Percentiles rank a stretch among this genome's conserved stretches.
Evolutionary conservation across 2,797 vertebrate species (phyloP).

Genomic region (Poeciliopsis gracilis): DNA sequence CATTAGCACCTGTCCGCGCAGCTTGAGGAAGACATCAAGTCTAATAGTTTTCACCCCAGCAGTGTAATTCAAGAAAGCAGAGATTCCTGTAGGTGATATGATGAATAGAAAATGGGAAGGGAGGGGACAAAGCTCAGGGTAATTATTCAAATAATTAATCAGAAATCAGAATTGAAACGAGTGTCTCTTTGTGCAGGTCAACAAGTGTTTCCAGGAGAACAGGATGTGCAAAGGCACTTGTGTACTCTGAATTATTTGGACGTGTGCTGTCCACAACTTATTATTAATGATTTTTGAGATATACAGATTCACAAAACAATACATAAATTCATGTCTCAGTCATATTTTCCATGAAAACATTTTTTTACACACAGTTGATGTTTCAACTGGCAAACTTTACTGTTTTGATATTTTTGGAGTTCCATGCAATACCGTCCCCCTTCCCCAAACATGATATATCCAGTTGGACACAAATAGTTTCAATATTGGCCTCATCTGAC

Average conservation of each 20-base stretch:
- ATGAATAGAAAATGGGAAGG: slow-evolving; percentile 42
- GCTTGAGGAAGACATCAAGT: slow-evolving; percentile 75
- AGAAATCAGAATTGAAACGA: slow-evolving; percentile 57
- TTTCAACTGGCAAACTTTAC: background rate
- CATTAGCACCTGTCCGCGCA: slow-evolving; percentile 73
- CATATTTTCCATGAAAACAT: background rate
- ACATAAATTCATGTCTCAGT: background rate
- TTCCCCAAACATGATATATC: background rate
- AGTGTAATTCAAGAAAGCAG: slow-evolving; percentile 45
- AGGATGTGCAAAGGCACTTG: slow-evolving; percentile 34
- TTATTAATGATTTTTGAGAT: background rate
- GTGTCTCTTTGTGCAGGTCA: slow-evolving; percentile 8
- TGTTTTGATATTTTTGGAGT: background rate
- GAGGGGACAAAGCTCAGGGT: slow-evolving; percentile 29
- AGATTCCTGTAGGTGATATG: slow-evolving; percentile 46
- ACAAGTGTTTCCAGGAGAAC: slow-evolving; percentile 2
- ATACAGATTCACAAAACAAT: background rate
- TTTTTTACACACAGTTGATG: background rate
- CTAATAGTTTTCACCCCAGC: slow-evolving; percentile 58
- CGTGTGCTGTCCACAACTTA: background rate
- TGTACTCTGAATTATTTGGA: background rate
- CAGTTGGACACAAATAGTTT: background rate
- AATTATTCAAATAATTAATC: slow-evolving; percentile 55
- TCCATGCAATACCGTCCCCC: background rate
- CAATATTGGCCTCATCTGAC: background rate